phyloP scores from a whole-genome alignment of 2,797 vertebrate species.

The Takifugu rubripes region DNA sequence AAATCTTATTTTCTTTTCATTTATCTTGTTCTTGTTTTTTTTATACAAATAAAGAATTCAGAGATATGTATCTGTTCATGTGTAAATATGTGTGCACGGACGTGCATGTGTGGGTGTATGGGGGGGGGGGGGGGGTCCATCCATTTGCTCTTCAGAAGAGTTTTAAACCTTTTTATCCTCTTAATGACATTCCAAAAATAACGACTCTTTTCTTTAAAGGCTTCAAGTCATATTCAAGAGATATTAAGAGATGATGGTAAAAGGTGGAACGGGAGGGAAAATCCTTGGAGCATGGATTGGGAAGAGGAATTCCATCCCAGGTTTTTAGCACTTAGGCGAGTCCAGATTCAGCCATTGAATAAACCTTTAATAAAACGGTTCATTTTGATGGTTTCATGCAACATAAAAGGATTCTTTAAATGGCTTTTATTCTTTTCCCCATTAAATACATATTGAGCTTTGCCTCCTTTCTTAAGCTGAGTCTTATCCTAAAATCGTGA shows the following conservation, averaged over 20 bases:
- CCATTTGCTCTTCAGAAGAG: slow-evolving; percentile 49
- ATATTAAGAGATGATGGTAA: slow-evolving; percentile 41
- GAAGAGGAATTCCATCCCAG: slow-evolving; percentile 35
- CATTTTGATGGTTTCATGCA: too few relatives aligned
- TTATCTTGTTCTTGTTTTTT: slow-evolving; percentile 30
- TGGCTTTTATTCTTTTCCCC: too few relatives aligned
- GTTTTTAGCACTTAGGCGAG: slow-evolving; percentile 17
- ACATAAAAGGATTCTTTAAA: too few relatives aligned
- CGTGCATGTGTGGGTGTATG: slow-evolving; percentile 60
- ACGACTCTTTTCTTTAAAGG: slow-evolving; percentile 71
- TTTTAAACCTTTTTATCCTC: slow-evolving; percentile 66
- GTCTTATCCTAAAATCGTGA: too few relatives aligned
- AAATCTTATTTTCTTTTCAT: slow-evolving; percentile 64
- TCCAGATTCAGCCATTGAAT: slow-evolving; percentile 42
- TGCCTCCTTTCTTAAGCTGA: too few relatives aligned
- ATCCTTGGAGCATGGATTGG: slow-evolving; percentile 13
- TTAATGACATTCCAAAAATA: slow-evolving; percentile 72
- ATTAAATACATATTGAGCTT: too few relatives aligned
- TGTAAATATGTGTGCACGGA: slow-evolving; percentile 61
- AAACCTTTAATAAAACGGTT: too few relatives aligned
- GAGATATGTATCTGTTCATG: slow-evolving; percentile 77
- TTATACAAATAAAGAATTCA: slow-evolving; percentile 81
- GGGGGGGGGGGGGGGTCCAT: slow-evolving; percentile 39
- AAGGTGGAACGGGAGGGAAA: slow-evolving; percentile 32
- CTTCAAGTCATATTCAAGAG: slow-evolving; percentile 57